Evolutionary conservation across 2,888 invertebrate genomes (phyloP), one percentile per base, ranked within the genome.

Genomic region (Thereva unica): DNA sequence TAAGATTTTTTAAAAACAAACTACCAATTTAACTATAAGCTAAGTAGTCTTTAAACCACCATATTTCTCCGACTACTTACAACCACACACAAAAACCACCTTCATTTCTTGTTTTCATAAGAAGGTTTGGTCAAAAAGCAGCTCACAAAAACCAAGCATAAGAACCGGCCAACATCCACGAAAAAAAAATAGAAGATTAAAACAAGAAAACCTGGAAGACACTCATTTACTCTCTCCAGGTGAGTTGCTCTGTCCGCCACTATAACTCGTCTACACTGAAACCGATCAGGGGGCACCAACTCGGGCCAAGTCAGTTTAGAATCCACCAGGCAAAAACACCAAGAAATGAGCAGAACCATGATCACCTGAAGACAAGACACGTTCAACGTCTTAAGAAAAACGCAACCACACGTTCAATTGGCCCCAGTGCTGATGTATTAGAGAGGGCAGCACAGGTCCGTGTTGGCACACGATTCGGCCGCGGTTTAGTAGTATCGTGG

Each of bases 401-500:
- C 53, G 42, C 38, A 64, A 49, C 44, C 45, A 55, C 50, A 61
- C 55, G 54, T 54, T 44, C 54, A 54, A 53, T 45, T 40, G 64
- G 54, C 42, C 42, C 45, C 23, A 1, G 4, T 54, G n/a, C 23
- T 9, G 4, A 44, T 55, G 56, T 65, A 49, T 65, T 56, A 65
- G 65, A 65, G 65, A 65, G 65, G 73, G 75, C 78, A 77, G 76
- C 73, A 74, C 75, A 77, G 81, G 80, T 81, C 81, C 80, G 80
- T 78, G 78, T 78, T 73, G 77, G 76, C 76, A 75, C 74, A 76
- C 78, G 75, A 76, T 75, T 76, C 78, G 77, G 75, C 77, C 78
- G 78, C 77, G 78, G 78, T 80, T 81, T 80, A 81, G 81, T 81
- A 79, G 78, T 78, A 78, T 79, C 79, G 80, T 78, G 80, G 78